phyloP scores from a whole-genome alignment of 2,797 vertebrate species.

The Threskiornis aethiopicus region DNA sequence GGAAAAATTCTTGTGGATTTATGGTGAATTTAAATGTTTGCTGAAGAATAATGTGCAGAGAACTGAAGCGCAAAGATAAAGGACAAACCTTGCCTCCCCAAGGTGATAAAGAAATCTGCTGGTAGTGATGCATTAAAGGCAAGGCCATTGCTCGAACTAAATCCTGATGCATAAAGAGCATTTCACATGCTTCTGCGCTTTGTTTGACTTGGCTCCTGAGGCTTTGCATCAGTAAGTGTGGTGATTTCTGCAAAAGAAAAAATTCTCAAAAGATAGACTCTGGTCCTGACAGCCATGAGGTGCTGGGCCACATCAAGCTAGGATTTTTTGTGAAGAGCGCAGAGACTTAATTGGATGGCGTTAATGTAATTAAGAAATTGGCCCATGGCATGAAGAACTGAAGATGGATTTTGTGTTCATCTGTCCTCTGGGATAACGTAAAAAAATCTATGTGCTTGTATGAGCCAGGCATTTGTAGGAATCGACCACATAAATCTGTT shows the following conservation, averaged over 20 bases:
- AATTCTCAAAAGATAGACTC: neutral
- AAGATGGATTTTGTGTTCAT: neutral
- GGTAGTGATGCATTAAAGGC: neutral
- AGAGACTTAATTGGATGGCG: neutral
- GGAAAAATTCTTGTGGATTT: neutral
- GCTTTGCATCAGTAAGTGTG: neutral
- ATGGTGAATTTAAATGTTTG: slow-evolving; percentile 37
- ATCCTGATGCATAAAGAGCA: neutral
- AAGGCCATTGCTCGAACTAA: neutral
- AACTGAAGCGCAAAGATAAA: slow-evolving; percentile 21
- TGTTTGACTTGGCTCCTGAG: neutral
- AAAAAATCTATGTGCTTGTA: neutral
- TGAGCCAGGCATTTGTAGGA: neutral
- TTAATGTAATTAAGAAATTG: neutral
- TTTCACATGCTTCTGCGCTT: neutral
- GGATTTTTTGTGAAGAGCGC: neutral
- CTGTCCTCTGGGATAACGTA: neutral
- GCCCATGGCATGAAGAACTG: neutral
- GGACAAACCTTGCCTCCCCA: neutral
- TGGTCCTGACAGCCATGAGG: neutral
- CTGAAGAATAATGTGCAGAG: neutral
- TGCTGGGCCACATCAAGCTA: neutral
- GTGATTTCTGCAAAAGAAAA: neutral
- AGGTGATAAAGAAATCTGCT: neutral
- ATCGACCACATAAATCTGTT: neutral